Evolutionary conservation across 2,113 vertebrate genomes (phyloP).

Genomic region (Todiramphus chloris): DNA sequence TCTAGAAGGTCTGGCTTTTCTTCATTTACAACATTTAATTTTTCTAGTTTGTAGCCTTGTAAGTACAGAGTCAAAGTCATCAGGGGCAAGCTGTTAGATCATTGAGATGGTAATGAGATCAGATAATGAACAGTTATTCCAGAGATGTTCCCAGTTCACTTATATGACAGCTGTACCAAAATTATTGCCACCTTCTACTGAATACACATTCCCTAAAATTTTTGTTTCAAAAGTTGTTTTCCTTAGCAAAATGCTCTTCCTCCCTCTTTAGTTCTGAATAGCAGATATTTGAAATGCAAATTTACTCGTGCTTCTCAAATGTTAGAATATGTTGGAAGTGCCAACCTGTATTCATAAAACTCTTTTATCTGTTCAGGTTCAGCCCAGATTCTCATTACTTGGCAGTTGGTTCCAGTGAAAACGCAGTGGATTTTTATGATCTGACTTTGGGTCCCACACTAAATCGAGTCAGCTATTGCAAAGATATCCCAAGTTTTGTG

Average conservation of each 20-base stretch:
- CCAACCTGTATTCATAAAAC: neutral
- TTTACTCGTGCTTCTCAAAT: neutral
- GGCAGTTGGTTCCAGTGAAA: conserved; percentile 93
- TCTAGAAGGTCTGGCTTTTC: neutral
- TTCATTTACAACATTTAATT: neutral
- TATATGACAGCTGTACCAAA: neutral
- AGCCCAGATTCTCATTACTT: conserved; percentile 92
- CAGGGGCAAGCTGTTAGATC: neutral
- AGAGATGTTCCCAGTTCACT: neutral
- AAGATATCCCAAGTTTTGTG: conserved; percentile 94
- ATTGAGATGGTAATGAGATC: neutral
- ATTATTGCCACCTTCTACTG: neutral
- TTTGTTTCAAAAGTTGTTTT: neutral
- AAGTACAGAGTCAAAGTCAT: neutral
- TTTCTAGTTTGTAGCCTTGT: neutral
- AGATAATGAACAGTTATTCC: neutral
- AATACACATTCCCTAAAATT: neutral
- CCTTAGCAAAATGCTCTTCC: neutral
- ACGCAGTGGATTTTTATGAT: conserved; percentile 96
- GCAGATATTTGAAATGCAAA: neutral
- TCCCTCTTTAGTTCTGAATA: neutral
- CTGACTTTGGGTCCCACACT: conserved; percentile 90
- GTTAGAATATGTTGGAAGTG: neutral
- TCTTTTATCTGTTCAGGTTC: conserved; percentile 77
- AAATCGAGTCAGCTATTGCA: conserved; percentile 93